These are phyloP conservation scores for Brachirus orientalis DNA, from an alignment of 2,113 vertebrate species.

Conservation along the genomic window DNA sequence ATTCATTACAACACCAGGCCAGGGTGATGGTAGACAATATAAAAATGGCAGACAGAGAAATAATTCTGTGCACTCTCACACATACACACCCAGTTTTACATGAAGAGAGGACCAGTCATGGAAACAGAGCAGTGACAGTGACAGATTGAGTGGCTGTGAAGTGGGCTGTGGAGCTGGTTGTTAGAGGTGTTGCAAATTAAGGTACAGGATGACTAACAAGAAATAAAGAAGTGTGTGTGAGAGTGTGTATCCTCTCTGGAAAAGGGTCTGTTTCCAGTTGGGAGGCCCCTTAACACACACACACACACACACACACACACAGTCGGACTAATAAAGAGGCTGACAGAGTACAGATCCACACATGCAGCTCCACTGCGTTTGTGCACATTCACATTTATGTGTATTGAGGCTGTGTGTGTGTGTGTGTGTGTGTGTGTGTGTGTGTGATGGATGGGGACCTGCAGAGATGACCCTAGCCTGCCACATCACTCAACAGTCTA, in stretches of 20 bases:
- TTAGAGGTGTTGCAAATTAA: conserved; percentile 81
- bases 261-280: conserved; percentile 68
- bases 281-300: conserved; percentile 58
- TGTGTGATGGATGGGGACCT: conserved; percentile 75
- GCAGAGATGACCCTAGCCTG: conserved; percentile 68
- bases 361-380: conserved; percentile 57
- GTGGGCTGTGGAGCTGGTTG: conserved; percentile 64
- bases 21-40: conserved; percentile 44
- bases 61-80: conserved; percentile 18
- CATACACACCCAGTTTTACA: conserved; percentile 8
- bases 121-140: conserved; percentile 64
- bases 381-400: conserved; percentile 29
- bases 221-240: conserved; percentile 76
- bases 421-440: conserved; percentile 47
- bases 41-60: conserved; percentile 47
- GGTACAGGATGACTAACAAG: conserved; percentile 67
- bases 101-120: conserved; percentile 37
- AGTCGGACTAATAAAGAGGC: conserved; percentile 72
- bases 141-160: conserved; percentile 77
- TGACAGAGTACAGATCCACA: conserved; percentile 78
- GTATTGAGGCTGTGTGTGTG: conserved; percentile 21
- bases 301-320: conserved; percentile 29
- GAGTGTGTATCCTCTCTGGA: conserved; percentile 71
- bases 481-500: conserved; percentile 70
- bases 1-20: conserved; percentile 31